Base-by-base conservation (phyloP, 2,888 invertebrate genomes). In the Clivina fossor region DNA sequence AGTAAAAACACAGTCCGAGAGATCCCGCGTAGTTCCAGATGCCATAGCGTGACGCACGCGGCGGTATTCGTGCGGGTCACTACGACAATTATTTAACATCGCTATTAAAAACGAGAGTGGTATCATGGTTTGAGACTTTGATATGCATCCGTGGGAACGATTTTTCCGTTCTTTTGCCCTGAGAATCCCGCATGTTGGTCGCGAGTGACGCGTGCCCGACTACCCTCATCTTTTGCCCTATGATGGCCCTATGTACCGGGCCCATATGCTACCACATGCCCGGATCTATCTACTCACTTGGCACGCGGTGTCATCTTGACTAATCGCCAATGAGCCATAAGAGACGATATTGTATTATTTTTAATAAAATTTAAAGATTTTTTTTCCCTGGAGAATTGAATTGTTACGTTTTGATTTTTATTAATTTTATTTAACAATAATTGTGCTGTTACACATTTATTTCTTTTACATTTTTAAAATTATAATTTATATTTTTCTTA, bases 101-200 rank as follows among this genome's bases (percentile, higher is more conserved):
- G 28, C 38, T 28, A 48, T 35, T 20, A 24, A 22, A 40, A 28
- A 40, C 41, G 16, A 16, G 40, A n/a, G n/a, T 18, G 11, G 32
- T 51, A 43, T 41, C 51, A 51, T 51, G 22, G 28, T 19, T 26
- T 16, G 28, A 19, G 24, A 44, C 28, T 28, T 15, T 9, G 28
- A n/a, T 22, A 24, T 33, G 30, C n/a, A 19, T 50, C 50, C 51
- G 51, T 51, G 51, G 51, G 51, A 51, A 51, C 43, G 40, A n/a
- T n/a, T n/a, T n/a, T n/a, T n/a, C 19, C 32, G 46, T 18, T 15
- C 37, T 13, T 33, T 30, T 41, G 18, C 41, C 32, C 51, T 51
- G 51, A 43, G 51, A 51, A 51, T 51, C 51, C 51, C 51, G 51
- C 51, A 51, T 51, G 44, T 44, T 15, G 20, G 51, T 19, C 15